phyloP scores from a whole-genome alignment of 2,888 invertebrate species.

The Plebejus argus region DNA sequence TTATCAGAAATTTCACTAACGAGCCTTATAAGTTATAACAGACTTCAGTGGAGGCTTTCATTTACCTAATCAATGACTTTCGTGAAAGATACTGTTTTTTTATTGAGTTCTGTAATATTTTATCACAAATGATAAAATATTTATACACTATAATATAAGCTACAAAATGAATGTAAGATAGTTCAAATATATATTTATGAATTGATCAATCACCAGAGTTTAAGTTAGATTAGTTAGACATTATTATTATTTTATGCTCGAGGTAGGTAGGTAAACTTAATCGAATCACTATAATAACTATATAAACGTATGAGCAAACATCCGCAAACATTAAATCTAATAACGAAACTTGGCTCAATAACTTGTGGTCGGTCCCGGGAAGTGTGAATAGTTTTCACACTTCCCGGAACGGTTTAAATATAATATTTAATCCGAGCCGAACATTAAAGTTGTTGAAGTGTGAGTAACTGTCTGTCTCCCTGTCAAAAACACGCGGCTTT shows the following conservation, averaged over 20 bases:
- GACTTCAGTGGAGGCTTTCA: neutral
- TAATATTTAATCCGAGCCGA: neutral
- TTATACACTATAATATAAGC: too few species aligned
- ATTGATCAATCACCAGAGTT: too few species aligned
- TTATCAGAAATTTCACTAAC: neutral
- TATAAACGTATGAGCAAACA: neutral
- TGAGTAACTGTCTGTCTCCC: neutral
- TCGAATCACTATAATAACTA: too few species aligned
- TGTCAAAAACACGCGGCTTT: slow-evolving; percentile 28
- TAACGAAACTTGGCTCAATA: neutral
- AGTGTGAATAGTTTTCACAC: neutral
- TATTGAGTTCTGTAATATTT: neutral
- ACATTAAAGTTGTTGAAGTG: neutral
- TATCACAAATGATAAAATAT: too few species aligned
- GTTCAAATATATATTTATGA: too few species aligned
- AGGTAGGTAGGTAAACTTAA: neutral
- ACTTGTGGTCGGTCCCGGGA: neutral
- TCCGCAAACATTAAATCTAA: neutral
- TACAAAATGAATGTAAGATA: too few species aligned
- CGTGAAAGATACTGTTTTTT: neutral
- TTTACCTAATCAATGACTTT: neutral
- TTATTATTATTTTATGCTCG: too few species aligned
- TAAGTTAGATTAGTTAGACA: too few species aligned
- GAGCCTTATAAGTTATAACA: neutral
- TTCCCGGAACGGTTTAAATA: neutral